These are phyloP conservation scores for Melanotaenia maccullochi DNA, from an alignment of 2,797 vertebrate genomes.

Conservation along the genomic window DNA sequence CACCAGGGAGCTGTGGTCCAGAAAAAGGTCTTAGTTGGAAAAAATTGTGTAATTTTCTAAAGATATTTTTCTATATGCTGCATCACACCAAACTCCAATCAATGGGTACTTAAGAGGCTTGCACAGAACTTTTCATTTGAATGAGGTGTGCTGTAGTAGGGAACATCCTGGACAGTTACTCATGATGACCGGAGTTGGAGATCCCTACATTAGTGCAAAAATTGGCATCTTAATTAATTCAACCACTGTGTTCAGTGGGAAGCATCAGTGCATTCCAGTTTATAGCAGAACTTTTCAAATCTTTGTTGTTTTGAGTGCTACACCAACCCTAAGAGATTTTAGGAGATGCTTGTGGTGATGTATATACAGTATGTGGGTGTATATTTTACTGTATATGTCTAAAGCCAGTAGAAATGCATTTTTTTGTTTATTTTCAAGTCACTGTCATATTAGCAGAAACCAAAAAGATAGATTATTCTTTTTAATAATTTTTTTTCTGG, in stretches of 20 bases:
- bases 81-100: too few species aligned
- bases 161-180: too few species aligned
- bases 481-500: not conserved
- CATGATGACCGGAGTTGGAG: too few species aligned
- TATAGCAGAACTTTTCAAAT: constrained; percentile 3
- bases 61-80: too few species aligned
- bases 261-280: constrained; percentile 46
- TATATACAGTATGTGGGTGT: constrained; percentile 34
- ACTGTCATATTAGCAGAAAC: not conserved
- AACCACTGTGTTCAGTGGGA: constrained; percentile 48
- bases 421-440: not conserved
- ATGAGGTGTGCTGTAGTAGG: too few species aligned
- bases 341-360: constrained; percentile 18
- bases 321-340: constrained; percentile 15
- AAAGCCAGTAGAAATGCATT: constrained; percentile 10
- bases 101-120: too few species aligned
- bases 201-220: not conserved
- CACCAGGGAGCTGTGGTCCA: not conserved
- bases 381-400: constrained; percentile 31
- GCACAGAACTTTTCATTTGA: too few species aligned
- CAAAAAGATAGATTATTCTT: not conserved
- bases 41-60: too few species aligned
- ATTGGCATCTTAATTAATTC: not conserved
- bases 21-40: not conserved
- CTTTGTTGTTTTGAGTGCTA: constrained; percentile 20